phyloP scores from a whole-genome alignment of 2,888 invertebrate species.

The Petrophora chlorosata region DNA sequence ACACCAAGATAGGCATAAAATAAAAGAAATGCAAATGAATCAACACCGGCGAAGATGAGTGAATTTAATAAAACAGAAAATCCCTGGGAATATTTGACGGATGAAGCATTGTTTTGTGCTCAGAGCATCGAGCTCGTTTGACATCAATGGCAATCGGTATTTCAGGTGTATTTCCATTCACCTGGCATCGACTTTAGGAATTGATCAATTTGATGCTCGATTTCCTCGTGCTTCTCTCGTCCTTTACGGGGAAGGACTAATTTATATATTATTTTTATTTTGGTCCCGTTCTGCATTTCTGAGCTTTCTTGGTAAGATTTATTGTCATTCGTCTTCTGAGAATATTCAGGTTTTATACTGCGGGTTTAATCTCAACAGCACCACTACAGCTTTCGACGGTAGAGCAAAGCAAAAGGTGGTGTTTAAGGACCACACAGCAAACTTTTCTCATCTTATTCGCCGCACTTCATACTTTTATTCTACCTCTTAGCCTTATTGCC shows the following conservation, averaged over 20 bases:
- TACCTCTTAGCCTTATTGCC: constrained; percentile 71
- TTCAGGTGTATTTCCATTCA: constrained; percentile 32
- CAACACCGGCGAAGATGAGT: constrained; percentile 27
- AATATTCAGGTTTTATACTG: too few relatives aligned
- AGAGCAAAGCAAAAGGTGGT: constrained; percentile 42
- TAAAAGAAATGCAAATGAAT: constrained; percentile 22
- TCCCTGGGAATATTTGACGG: constrained; percentile 29
- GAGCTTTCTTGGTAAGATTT: too few relatives aligned
- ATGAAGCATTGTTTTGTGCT: constrained; percentile 35
- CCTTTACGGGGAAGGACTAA: neutral
- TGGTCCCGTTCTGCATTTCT: too few relatives aligned
- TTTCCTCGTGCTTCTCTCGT: constrained; percentile 16
- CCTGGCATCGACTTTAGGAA: constrained; percentile 16
- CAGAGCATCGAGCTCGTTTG: constrained; percentile 32
- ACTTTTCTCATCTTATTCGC: constrained; percentile 78
- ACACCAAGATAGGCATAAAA: constrained; percentile 19
- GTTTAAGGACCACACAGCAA: constrained; percentile 59
- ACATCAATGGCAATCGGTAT: constrained; percentile 33
- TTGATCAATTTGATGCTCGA: constrained; percentile 34
- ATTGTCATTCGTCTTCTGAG: too few relatives aligned
- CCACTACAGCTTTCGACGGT: neutral
- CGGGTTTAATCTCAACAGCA: too few relatives aligned
- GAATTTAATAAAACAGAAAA: constrained; percentile 25
- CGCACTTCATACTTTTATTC: constrained; percentile 75
- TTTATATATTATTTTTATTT: neutral